Evolutionary conservation across 1,140 invertebrate genomes (phyloP).

Genomic region (Leptinotarsa lineolata): DNA sequence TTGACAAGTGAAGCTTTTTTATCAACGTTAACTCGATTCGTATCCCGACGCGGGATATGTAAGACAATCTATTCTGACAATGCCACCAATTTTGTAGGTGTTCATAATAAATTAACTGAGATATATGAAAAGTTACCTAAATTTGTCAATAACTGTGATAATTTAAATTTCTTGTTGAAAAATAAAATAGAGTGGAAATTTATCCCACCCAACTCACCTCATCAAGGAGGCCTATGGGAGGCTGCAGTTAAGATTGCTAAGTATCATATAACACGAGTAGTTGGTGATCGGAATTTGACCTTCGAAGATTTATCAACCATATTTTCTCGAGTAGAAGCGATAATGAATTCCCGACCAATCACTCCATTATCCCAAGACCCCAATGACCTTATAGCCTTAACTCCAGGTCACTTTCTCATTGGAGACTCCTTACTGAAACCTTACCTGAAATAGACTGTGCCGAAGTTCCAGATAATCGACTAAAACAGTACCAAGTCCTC

Average conservation of each 20-base stretch:
- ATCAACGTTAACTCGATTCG: slow-evolving; percentile 47
- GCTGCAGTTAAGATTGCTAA: slow-evolving; percentile 46
- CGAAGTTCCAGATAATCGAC: slow-evolving; percentile 19
- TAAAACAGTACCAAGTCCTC: slow-evolving; percentile 42
- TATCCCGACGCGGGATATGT: slow-evolving; percentile 13
- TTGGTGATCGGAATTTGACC: slow-evolving; percentile 45
- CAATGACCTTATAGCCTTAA: slow-evolving; percentile 34
- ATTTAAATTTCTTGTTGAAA: slow-evolving; percentile 29
- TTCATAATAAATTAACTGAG: slow-evolving; percentile 22
- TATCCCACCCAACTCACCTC: slow-evolving; percentile 38
- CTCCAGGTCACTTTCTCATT: slow-evolving; percentile 56
- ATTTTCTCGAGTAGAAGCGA: slow-evolving; percentile 41
- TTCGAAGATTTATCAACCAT: slow-evolving; percentile 46
- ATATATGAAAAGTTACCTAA: not conserved
- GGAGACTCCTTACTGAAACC: slow-evolving; percentile 43
- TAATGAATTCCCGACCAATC: slow-evolving; percentile 52
- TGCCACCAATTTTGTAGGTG: slow-evolving; percentile 33
- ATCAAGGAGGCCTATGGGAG: slow-evolving; percentile 48
- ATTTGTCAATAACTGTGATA: slow-evolving; percentile 27
- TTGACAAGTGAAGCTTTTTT: slow-evolving; percentile 40
- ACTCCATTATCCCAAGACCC: slow-evolving; percentile 42
- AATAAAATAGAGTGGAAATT: slow-evolving; percentile 46
- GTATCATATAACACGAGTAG: slow-evolving; percentile 45
- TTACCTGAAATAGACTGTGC: slow-evolving; percentile 34
- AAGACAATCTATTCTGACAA: slow-evolving; percentile 34